phyloP scores from a whole-genome alignment of 2,797 vertebrate genomes.

The Parauchenoglanis punctatus region DNA sequence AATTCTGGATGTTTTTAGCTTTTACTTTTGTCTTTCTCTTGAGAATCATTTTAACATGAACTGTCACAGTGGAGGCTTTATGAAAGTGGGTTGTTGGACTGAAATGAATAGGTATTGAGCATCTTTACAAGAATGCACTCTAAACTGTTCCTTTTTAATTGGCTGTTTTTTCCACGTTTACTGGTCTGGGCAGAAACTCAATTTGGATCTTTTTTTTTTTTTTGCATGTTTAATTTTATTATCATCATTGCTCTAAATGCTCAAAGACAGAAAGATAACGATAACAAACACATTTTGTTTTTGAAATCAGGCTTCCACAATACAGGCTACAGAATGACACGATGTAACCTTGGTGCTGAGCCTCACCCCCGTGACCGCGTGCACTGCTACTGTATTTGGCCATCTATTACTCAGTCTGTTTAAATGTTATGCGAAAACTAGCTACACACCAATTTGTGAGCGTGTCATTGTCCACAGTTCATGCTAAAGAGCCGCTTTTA shows the following conservation, averaged over 20 bases:
- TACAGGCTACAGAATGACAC: not conserved
- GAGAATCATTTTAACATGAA: not conserved
- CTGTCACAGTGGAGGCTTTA: not conserved
- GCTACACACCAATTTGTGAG: constrained; percentile 35
- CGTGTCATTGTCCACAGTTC: constrained; percentile 82
- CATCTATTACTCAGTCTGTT: constrained; percentile 19
- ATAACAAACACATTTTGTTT: too few species aligned
- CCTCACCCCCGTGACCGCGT: not conserved
- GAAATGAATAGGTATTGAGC: not conserved
- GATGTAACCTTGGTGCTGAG: not conserved
- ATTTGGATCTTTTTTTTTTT: not conserved
- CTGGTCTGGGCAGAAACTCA: not conserved
- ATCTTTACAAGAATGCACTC: not conserved
- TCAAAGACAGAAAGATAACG: not conserved
- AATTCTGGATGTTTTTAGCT: not conserved
- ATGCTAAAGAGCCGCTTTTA: constrained; percentile 85
- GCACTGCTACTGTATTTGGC: constrained; percentile 21
- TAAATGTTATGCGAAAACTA: constrained; percentile 43
- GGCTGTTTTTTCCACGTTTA: not conserved
- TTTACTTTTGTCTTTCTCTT: not conserved
- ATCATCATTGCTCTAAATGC: not conserved
- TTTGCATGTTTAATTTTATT: not conserved
- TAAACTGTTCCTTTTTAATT: not conserved
- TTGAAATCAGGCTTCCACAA: not conserved
- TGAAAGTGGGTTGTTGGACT: not conserved